phyloP scores from a whole-genome alignment of 2,113 vertebrate species.

The Thamnaconus septentrionalis region DNA sequence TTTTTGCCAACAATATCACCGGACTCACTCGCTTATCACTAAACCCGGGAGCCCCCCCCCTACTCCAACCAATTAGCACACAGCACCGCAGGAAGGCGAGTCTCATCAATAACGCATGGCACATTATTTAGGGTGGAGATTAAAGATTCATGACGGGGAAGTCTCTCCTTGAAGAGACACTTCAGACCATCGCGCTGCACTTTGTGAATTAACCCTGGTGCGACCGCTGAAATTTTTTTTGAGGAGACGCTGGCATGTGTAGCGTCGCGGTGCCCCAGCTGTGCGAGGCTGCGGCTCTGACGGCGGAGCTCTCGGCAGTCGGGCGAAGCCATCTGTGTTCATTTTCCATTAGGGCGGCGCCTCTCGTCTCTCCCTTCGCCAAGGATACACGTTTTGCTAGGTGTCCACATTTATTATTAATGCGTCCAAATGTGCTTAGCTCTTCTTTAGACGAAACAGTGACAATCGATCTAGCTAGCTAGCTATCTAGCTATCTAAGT shows the following conservation, averaged over 20 bases:
- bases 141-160: slow-evolving; percentile 55
- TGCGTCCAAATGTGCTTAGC: too few relatives aligned
- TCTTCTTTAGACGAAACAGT: too few relatives aligned
- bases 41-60: slow-evolving; percentile 4
- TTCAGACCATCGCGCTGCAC: slow-evolving; percentile 42
- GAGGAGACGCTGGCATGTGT: slow-evolving; percentile 45
- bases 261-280: slow-evolving; percentile 22
- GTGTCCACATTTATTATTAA: too few relatives aligned
- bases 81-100: slow-evolving; percentile 45
- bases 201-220: slow-evolving; percentile 37
- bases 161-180: slow-evolving; percentile 32
- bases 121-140: slow-evolving; percentile 63
- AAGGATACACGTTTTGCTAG: neutral
- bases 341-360: slow-evolving; percentile 58
- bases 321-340: slow-evolving; percentile 57
- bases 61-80: slow-evolving; percentile 56
- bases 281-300: slow-evolving; percentile 23
- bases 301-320: slow-evolving; percentile 33
- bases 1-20: neutral
- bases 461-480: too few relatives aligned
- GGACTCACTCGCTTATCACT: slow-evolving; percentile 16
- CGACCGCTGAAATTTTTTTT: slow-evolving; percentile 37
- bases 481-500: too few relatives aligned
- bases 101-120: slow-evolving; percentile 63
- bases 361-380: slow-evolving; percentile 35